Evolutionary conservation across 2,888 invertebrate genomes (phyloP).

Genomic region (Microctonus brassicae): DNA sequence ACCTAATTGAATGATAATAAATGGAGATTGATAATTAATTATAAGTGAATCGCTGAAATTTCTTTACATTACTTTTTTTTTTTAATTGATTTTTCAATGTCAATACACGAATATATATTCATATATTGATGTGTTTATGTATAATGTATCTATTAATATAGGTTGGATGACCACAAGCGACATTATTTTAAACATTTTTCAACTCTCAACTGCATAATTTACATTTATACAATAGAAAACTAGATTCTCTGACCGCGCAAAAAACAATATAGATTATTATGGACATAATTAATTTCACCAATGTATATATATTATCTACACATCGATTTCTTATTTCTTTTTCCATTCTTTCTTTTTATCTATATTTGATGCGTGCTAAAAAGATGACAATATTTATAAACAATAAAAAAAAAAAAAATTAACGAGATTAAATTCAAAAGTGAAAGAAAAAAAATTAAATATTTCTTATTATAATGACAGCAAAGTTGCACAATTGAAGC

Average conservation of each 20-base stretch:
- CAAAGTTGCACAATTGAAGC: slow-evolving; percentile 46
- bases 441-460: slow-evolving; percentile 25
- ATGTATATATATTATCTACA: slow-evolving; percentile 49
- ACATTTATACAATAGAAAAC: slow-evolving; percentile 64
- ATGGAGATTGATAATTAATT: background rate
- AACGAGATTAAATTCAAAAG: background rate
- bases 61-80: background rate
- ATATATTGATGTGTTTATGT: too few species aligned
- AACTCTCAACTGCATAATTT: slow-evolving; percentile 56
- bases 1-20: background rate
- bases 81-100: background rate
- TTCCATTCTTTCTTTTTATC: slow-evolving; percentile 15
- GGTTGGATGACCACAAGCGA: slow-evolving; percentile 52
- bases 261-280: slow-evolving; percentile 41
- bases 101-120: background rate
- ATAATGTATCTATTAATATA: too few species aligned
- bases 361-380: slow-evolving; percentile 39
- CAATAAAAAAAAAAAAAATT: slow-evolving; percentile 27
- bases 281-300: slow-evolving; percentile 55
- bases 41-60: background rate
- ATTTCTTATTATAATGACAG: slow-evolving; percentile 46
- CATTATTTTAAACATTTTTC: slow-evolving; percentile 42
- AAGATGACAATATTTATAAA: slow-evolving; percentile 37
- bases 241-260: slow-evolving; percentile 60
- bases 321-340: slow-evolving; percentile 33